Evolutionary conservation across 2,797 vertebrate species (phyloP), one percentile per base, ranked within the genome.

Genomic region (Mycteria americana): DNA sequence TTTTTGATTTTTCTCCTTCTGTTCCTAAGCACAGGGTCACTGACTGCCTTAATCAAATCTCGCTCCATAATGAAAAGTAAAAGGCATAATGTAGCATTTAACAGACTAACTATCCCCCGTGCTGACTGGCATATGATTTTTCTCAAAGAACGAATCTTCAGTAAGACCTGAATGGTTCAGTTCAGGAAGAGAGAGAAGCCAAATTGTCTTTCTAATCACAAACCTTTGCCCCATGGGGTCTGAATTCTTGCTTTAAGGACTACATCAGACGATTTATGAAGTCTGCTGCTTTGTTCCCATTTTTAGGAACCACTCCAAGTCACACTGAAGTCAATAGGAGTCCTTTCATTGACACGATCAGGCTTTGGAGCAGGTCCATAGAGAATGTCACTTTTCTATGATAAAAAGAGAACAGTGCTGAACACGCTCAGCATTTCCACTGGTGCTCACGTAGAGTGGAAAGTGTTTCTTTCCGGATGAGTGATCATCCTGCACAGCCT

Each of bases 241-340:
- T 91, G 81, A 92, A 92, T 92, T 91, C 87, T 86, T 14, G 1
- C 87, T 95, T 91, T 90, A 92, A 96, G 89, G 91, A 88, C 92
- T 79, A 73, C 88, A 94, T 95, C 87, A 94, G 85, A 96, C 92
- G 89, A 88, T 86, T 81, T 91, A 91, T 86, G 76, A 93, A 93
- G 85, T 91, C 93, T 91, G 82, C 63, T 90, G 85, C 91, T 95
- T 95, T 97, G 93, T 94, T 97, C 73, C 81, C 43, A 6, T 45
- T 92, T 94, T 93, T 43, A 97, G 94, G 91, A 95, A 83, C 39
- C 85, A 35, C 74, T 96, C 92, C 92, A 95, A 96, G 87, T 81
- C 79, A 78, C 89, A 86, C 51, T 89, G 85, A 81, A 93, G 89
- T 92, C 93, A 91, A 54, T 30, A 80, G 89, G 79, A 94, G 82